Conservation (phyloP, 2,113 vertebrate species). For the Felis catus region DNA sequence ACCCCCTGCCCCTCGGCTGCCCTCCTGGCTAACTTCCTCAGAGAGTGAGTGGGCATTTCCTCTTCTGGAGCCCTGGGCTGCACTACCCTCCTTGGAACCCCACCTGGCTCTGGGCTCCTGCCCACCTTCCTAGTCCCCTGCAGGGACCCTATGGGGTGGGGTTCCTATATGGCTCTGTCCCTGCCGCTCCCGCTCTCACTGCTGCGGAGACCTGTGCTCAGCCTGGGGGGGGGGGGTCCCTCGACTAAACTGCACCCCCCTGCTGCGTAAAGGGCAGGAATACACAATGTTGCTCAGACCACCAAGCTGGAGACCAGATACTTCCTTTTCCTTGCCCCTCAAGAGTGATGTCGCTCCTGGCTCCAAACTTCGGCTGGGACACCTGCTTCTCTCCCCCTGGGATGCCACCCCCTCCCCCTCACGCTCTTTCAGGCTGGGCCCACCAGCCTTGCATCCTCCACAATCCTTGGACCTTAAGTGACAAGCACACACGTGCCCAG, state of each 20-base stretch:
- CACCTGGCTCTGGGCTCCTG: not conserved
- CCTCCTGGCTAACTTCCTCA: not conserved
- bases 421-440: not conserved
- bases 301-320: not conserved
- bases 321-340: no score
- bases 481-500: fast-evolving
- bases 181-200: no score
- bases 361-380: not conserved
- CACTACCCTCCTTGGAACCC: not conserved
- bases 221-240: not conserved
- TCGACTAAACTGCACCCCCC: no score
- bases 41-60: not conserved
- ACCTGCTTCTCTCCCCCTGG: not conserved
- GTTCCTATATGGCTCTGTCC: not conserved
- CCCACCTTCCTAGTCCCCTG: not conserved
- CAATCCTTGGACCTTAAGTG: no score
- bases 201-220: not conserved
- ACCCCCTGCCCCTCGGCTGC: not conserved
- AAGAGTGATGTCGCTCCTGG: not conserved
- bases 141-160: not conserved
- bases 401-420: not conserved
- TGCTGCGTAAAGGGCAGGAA: not conserved
- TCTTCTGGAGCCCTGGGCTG: not conserved
- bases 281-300: not conserved
- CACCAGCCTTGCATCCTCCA: not conserved